Percentiles rank a stretch among this genome's conserved stretches.
Evolutionary conservation across 2,888 invertebrate species (phyloP).

Genomic region (Fragum whitleyi): DNA sequence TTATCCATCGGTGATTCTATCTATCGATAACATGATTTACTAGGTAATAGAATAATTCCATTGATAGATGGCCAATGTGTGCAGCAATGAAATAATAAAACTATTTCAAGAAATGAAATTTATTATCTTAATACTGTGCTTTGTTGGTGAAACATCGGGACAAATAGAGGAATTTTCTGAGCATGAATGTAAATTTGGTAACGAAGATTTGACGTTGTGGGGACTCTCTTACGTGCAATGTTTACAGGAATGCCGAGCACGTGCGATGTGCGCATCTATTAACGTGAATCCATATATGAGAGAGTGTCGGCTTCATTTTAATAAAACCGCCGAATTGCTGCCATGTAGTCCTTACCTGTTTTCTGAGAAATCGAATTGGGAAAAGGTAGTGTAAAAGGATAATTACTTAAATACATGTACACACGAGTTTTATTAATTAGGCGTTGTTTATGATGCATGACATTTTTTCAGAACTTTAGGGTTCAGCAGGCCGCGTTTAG

Average conservation of each 20-base stretch:
- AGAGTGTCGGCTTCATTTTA: constrained; percentile 11
- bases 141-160: background rate
- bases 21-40: too few relatives aligned
- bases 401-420: too few relatives aligned
- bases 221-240: background rate
- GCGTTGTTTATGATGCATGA: too few relatives aligned
- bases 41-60: too few relatives aligned
- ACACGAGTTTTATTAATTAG: too few relatives aligned
- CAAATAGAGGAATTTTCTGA: constrained; percentile 8
- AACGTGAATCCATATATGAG: background rate
- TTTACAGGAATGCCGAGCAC: constrained; percentile 9
- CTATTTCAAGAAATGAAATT: background rate
- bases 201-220: constrained; percentile 3
- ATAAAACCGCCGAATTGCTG: background rate
- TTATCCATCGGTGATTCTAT: too few relatives aligned
- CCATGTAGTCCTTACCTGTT: background rate
- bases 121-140: background rate
- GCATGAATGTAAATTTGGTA: background rate
- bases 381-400: too few relatives aligned
- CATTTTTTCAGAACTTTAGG: too few relatives aligned
- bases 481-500: too few relatives aligned
- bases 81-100: too few relatives aligned
- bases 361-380: background rate
- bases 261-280: background rate
- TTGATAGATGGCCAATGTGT: too few relatives aligned